Evolutionary conservation across 1,140 invertebrate genomes (phyloP).

Genomic region (Panagrolaimus sp.): DNA sequence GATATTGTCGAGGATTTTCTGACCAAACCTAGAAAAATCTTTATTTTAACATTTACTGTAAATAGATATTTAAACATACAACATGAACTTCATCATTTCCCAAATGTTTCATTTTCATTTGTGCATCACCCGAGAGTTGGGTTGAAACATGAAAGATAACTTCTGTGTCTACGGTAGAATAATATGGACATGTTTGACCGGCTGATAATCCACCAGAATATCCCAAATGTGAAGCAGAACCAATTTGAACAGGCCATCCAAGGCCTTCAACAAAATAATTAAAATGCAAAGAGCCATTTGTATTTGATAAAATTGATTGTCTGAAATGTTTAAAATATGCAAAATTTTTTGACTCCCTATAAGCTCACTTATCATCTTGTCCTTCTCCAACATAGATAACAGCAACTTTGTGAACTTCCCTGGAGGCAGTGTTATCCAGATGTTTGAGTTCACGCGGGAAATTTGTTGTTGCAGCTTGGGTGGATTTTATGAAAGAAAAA

Average conservation of each 20-base stretch:
- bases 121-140: constrained; percentile 70
- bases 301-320: constrained; percentile 51
- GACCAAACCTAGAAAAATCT: constrained; percentile 76
- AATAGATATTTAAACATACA: background rate
- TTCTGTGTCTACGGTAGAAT: constrained; percentile 83
- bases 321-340: constrained; percentile 45
- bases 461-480: constrained; percentile 25
- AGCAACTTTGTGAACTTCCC: constrained; percentile 97
- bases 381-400: constrained; percentile 94
- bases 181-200: constrained; percentile 87
- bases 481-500: constrained; percentile 31
- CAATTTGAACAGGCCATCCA: constrained; percentile 83
- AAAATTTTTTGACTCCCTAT: constrained; percentile 47
- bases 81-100: constrained; percentile 88
- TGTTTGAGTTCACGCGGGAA: constrained; percentile 52
- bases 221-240: constrained; percentile 86
- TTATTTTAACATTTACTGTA: background rate
- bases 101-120: constrained; percentile 56
- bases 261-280: constrained; percentile 80
- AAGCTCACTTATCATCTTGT: constrained; percentile 91
- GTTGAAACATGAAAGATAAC: constrained; percentile 96
- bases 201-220: constrained; percentile 90
- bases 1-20: constrained; percentile 87
- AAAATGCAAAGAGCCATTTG: constrained; percentile 42
- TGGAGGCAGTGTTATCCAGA: constrained; percentile 61